Evolutionary conservation across 2,888 invertebrate genomes (phyloP).

Genomic region (Adelphocoris suturalis): DNA sequence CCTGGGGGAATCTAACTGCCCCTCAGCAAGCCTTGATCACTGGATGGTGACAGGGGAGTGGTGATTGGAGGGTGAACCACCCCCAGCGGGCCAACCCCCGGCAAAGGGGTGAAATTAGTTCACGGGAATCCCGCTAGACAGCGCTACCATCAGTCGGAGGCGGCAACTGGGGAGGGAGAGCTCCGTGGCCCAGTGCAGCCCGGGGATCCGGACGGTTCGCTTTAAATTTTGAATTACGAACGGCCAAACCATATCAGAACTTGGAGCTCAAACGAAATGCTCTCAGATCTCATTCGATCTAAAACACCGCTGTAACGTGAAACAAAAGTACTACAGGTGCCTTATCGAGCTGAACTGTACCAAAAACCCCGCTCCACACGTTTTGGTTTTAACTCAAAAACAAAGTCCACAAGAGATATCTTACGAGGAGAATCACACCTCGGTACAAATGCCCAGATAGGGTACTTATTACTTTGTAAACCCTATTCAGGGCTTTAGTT

Average conservation of each 20-base stretch:
- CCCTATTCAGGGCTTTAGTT: no score
- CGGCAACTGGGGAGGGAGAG: conserved; percentile 51
- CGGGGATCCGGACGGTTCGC: conserved; percentile 68
- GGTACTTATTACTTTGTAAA: neutral
- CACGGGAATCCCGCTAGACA: neutral
- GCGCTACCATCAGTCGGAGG: conserved; percentile 41
- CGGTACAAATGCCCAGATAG: neutral
- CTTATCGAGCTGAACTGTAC: no score
- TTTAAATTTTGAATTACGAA: neutral
- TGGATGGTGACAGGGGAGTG: neutral
- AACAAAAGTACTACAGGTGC: no score
- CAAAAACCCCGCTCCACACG: no score
- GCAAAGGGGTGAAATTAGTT: neutral
- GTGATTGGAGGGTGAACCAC: neutral
- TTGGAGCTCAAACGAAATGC: neutral
- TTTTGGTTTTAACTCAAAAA: no score
- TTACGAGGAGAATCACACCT: no score
- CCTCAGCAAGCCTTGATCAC: neutral
- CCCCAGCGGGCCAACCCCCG: neutral
- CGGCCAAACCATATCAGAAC: neutral
- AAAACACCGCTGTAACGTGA: neutral
- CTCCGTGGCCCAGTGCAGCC: conserved; percentile 60
- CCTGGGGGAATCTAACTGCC: neutral
- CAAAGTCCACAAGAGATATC: no score
- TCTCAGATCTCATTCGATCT: neutral